Conservation (phyloP, 2,888 invertebrate genomes). For the Cetonia aurata region DNA sequence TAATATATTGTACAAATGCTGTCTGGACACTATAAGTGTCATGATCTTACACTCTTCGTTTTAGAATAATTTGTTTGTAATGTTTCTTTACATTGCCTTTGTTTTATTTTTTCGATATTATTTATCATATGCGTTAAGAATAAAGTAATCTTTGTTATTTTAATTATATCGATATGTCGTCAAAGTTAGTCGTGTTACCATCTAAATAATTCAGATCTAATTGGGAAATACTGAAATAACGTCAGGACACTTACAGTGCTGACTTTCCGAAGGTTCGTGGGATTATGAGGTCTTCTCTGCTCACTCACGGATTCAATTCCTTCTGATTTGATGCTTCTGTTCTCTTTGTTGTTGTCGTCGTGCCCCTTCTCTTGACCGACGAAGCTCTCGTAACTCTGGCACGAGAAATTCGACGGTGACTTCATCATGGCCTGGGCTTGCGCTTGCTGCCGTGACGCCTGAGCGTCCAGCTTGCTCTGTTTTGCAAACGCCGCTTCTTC, state of each 20-base stretch:
- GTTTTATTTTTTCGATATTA: slow-evolving; percentile 28
- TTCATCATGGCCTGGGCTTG: slow-evolving; percentile 74
- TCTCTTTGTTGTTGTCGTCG: slow-evolving; percentile 90
- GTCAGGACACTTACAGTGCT: slow-evolving; percentile 85
- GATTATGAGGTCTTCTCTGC: slow-evolving; percentile 74
- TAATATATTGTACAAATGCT: slow-evolving; percentile 53
- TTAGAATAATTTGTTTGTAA: slow-evolving; percentile 2
- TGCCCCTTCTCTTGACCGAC: slow-evolving; percentile 90
- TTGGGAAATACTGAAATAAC: slow-evolving; percentile 53
- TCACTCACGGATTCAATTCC: slow-evolving; percentile 93
- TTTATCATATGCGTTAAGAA: too few relatives aligned
- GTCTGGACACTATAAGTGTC: slow-evolving; percentile 68
- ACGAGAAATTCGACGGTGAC: slow-evolving; percentile 92
- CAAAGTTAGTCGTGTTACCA: not conserved
- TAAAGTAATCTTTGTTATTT: slow-evolving; percentile 28
- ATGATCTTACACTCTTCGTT: slow-evolving; percentile 58
- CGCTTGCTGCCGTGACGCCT: slow-evolving; percentile 73
- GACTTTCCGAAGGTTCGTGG: slow-evolving; percentile 87
- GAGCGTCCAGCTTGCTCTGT: slow-evolving; percentile 74
- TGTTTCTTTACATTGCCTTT: slow-evolving; percentile 16
- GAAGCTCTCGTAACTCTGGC: slow-evolving; percentile 92
- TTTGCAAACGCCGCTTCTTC: slow-evolving; percentile 72
- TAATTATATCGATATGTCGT: slow-evolving; percentile 1
- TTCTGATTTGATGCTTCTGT: slow-evolving; percentile 88
- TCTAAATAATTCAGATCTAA: slow-evolving; percentile 48